Evolutionary conservation across 2,797 vertebrate species (phyloP).

Genomic region (Sardinella longiceps): DNA sequence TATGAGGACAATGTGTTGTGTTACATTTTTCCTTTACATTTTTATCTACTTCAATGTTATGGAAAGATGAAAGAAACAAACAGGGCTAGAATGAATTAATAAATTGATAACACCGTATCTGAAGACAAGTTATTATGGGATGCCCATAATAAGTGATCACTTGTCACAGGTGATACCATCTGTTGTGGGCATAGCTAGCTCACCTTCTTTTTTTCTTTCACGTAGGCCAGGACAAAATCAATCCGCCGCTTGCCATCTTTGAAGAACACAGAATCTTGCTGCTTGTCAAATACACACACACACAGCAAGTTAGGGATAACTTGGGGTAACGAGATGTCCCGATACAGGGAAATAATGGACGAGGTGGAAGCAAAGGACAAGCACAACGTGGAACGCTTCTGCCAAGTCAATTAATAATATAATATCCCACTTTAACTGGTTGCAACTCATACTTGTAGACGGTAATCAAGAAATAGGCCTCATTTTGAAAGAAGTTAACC

Average conservation of each 20-base stretch:
- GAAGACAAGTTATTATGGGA: neutral
- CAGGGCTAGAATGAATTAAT: neutral
- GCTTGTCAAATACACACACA: conserved; percentile 68
- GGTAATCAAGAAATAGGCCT: too few species aligned
- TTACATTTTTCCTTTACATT: neutral
- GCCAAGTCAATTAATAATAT: too few species aligned
- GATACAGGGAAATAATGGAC: too few species aligned
- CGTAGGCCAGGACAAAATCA: conserved; percentile 94
- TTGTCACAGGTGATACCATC: neutral
- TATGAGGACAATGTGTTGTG: neutral
- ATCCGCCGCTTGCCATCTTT: conserved; percentile 89
- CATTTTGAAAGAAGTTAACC: too few species aligned
- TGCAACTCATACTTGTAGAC: too few species aligned
- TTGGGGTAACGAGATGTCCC: too few species aligned
- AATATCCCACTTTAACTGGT: too few species aligned
- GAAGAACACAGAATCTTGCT: conserved; percentile 92
- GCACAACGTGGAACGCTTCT: too few species aligned
- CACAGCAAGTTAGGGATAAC: too few species aligned
- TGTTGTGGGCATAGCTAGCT: conserved; percentile 50
- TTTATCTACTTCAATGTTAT: neutral
- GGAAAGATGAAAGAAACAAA: neutral
- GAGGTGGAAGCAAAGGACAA: too few species aligned
- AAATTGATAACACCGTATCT: neutral
- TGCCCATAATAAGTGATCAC: neutral
- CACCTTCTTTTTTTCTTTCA: conserved; percentile 86